Base-by-base conservation (phyloP, 1,140 invertebrate genomes). In the Plodia interpunctella region DNA sequence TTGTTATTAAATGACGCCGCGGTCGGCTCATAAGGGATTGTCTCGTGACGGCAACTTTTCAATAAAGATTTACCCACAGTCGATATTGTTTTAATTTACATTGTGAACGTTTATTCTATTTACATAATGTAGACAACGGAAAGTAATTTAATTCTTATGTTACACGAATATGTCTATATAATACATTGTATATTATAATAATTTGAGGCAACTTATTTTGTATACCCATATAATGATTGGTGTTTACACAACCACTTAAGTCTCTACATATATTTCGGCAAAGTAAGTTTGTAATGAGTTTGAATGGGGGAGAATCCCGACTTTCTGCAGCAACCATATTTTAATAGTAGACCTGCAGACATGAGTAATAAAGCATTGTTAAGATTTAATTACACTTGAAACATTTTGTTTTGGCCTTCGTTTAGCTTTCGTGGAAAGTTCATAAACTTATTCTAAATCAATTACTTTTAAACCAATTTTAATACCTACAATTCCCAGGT, bases 1-100 rank as follows among this genome's bases (percentile, higher is more conserved):
- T 62, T 60, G 66, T 68, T 74, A 72, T 74, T 75, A 70, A 67
- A 66, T 59, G 65, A 61, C 63, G 59, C 65, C 60, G 66, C 59
- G 63, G 65, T 28, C 32, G 59, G 59, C 51, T 63, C 62, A 59
- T 63, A 68, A 57, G 57, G 65, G 59, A 68, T 68, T 63, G 59
- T 53, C 59, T 62, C 32, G 32, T 35, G 51, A 59, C 57, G 59
- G 32, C 49, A 63, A 57, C 61, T 63, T 63, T 58, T 61, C 57
- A 68, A 64, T 64, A 63, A 58, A 61, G 57, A 68, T 64, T 61
- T 55, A 49, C 20, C 21, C 49, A 5, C 59, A 15, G 21, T 18
- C 35, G 25, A 59, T 59, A 58, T 55, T 58, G 57, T 59, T 57
- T 49, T 20, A 55, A 54, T 53, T 21, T 20, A 51, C 49, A 21